A percentile compares a stretch with the other conserved stretches of the same genome.
Conservation (phyloP, 2,113 vertebrate genomes). For the Lophochroa leadbeateri region DNA sequence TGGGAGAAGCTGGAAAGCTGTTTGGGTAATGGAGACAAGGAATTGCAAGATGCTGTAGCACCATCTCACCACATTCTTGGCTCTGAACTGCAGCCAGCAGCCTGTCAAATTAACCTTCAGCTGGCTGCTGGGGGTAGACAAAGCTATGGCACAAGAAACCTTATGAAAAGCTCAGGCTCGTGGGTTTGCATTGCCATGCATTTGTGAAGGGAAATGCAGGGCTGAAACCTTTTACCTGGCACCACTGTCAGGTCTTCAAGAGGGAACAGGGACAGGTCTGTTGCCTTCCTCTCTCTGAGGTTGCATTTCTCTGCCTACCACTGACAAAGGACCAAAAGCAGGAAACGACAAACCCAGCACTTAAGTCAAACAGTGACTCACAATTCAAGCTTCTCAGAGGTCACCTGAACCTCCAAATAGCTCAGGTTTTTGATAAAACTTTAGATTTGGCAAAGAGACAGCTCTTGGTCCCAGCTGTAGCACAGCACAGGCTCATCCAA, state of each 20-base stretch:
- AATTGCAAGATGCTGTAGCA: accelerated
- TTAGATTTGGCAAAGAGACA: background rate
- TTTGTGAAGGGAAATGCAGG: background rate
- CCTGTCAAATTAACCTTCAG: background rate
- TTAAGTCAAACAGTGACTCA: background rate
- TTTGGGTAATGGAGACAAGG: accelerated
- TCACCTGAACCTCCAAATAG: background rate
- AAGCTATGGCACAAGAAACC: background rate
- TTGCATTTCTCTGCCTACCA: background rate
- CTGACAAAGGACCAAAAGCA: background rate
- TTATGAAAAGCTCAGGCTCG: accelerated
- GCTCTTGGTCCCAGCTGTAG: background rate
- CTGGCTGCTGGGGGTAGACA: background rate
- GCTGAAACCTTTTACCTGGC: background rate
- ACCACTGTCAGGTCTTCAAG: background rate
- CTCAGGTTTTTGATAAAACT: background rate
- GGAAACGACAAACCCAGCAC: background rate
- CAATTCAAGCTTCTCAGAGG: background rate
- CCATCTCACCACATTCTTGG: background rate
- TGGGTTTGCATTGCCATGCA: accelerated
- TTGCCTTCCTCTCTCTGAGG: background rate
- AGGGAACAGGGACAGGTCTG: background rate
- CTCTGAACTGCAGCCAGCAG: background rate
- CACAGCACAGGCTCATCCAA: background rate
- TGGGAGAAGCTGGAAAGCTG: background rate